phyloP scores from a whole-genome alignment of 2,888 invertebrate species.

The Eristalis intricaria region DNA sequence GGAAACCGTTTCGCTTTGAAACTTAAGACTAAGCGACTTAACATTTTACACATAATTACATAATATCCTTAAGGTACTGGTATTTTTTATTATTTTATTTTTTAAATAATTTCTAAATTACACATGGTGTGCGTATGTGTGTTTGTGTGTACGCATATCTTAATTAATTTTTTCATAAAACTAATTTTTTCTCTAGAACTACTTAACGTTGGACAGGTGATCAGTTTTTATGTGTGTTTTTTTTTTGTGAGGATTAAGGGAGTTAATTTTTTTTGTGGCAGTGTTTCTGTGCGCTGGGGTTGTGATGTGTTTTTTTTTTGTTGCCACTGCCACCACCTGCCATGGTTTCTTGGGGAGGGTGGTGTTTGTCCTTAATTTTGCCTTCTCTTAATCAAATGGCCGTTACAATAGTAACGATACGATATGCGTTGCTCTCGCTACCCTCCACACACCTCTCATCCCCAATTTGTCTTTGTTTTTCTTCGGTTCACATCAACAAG shows the following conservation, averaged over 20 bases:
- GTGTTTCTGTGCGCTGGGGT: conserved; percentile 6
- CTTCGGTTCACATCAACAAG: not conserved
- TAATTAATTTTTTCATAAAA: conserved; percentile 39
- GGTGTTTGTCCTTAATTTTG: conserved; percentile 45
- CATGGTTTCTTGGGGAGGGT: conserved; percentile 51
- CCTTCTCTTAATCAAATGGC: conserved; percentile 26
- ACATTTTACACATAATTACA: not conserved
- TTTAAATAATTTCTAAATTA: conserved; percentile 49
- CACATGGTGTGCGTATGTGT: not conserved
- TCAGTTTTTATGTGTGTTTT: not conserved
- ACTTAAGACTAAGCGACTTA: conserved; percentile 52
- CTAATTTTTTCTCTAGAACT: conserved; percentile 62
- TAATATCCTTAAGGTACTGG: conserved; percentile 67
- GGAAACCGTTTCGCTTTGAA: conserved; percentile 64
- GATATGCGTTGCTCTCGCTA: not conserved
- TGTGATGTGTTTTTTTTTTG: conserved; percentile 20
- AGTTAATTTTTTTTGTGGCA: conserved; percentile 36
- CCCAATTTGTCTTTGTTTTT: not conserved
- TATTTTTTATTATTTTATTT: not conserved
- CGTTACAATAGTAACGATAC: conserved; percentile 71
- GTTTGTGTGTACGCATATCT: conserved; percentile 24
- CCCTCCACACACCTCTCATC: not conserved
- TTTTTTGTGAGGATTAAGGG: not conserved
- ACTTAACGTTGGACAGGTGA: conserved; percentile 69
- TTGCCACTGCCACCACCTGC: conserved; percentile 55